phyloP scores from a whole-genome alignment of 2,113 vertebrate genomes.

The Alouatta palliata region DNA sequence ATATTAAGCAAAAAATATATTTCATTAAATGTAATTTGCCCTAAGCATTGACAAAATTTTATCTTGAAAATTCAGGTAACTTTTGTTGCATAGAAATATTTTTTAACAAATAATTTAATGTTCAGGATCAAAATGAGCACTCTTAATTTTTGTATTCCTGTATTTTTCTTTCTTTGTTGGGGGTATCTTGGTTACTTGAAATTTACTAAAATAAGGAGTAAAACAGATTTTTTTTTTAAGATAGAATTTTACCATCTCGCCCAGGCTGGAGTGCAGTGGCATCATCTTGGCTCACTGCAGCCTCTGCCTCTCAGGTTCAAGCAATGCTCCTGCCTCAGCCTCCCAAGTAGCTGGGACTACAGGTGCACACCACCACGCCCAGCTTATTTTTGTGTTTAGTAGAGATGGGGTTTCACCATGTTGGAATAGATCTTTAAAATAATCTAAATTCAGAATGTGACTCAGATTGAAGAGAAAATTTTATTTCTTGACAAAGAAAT shows the following conservation, averaged over 20 bases:
- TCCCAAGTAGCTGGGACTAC: no score
- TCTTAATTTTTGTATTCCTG: not conserved
- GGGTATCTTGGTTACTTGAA: not conserved
- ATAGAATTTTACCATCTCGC: no score
- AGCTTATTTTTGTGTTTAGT: no score
- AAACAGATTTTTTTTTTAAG: not conserved
- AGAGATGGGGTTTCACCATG: no score
- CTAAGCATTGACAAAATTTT: not conserved
- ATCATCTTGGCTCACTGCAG: no score
- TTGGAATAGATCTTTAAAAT: not conserved
- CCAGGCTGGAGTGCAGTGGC: no score
- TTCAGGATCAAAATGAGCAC: not conserved
- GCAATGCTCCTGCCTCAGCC: no score
- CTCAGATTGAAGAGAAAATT: not conserved
- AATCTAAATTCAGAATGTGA: not conserved
- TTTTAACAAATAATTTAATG: not conserved
- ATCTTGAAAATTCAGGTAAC: not conserved
- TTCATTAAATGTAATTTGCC: not conserved
- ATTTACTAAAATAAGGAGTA: slow-evolving; percentile 1
- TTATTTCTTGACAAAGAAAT: not conserved
- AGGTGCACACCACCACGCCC: no score
- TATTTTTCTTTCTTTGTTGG: not conserved
- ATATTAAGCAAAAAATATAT: not conserved
- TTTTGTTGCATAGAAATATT: not conserved
- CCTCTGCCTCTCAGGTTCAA: no score